phyloP scores from a whole-genome alignment of 2,113 vertebrate species.

The Acrocephalus arundinaceus region DNA sequence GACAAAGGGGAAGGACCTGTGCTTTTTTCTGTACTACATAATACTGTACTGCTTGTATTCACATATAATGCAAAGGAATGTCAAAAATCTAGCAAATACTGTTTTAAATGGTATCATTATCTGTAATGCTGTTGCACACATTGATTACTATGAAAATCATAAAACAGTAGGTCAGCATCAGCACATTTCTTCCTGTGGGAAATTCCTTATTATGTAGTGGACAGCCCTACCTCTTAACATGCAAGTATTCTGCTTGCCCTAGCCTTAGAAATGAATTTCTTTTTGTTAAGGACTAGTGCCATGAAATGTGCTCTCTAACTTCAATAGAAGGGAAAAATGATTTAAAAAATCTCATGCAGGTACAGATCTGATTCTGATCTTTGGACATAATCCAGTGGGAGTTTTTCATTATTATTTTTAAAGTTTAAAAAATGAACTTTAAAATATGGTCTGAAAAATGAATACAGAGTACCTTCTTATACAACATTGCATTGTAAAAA shows the following conservation, averaged over 20 bases:
- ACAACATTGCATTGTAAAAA: background rate
- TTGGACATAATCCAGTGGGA: background rate
- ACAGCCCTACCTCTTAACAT: background rate
- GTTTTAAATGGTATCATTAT: background rate
- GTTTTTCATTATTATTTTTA: conserved; percentile 11
- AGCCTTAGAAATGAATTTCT: background rate
- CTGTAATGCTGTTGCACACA: background rate
- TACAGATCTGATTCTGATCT: background rate
- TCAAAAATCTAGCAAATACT: background rate
- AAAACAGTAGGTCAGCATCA: background rate
- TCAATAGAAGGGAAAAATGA: background rate
- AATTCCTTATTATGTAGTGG: background rate
- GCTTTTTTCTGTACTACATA: background rate
- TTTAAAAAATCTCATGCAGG: background rate
- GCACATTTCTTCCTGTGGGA: background rate
- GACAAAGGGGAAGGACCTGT: background rate
- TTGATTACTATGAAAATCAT: background rate
- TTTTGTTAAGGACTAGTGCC: background rate
- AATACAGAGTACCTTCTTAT: background rate
- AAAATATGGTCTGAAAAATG: background rate
- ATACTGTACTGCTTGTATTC: background rate
- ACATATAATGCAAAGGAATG: background rate
- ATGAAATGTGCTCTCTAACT: background rate
- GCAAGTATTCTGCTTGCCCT: background rate
- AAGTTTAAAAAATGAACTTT: background rate